These are phyloP conservation scores for Byasa hedistus DNA, from an alignment of 2,888 invertebrate species.

Conservation along the genomic window DNA sequence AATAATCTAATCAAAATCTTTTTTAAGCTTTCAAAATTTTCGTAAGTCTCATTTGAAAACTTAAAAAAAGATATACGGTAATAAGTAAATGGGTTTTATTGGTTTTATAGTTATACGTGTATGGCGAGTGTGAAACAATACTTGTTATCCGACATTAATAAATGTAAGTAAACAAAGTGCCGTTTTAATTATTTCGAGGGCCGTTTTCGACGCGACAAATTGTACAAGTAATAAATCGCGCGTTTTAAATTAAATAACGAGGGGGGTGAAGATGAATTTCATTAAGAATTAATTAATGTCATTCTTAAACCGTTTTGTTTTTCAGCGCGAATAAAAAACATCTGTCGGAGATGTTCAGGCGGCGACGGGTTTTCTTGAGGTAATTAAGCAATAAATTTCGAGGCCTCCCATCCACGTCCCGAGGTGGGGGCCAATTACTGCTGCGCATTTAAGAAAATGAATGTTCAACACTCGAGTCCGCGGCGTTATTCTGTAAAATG, in stretches of 20 bases:
- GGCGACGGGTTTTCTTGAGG: slow-evolving; percentile 77
- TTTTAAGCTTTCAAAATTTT: slow-evolving; percentile 46
- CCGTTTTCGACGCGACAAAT: slow-evolving; percentile 69
- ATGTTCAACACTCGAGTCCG: slow-evolving; percentile 59
- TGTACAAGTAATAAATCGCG: slow-evolving; percentile 77
- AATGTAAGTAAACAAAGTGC: slow-evolving; percentile 65
- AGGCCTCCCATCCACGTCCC: slow-evolving; percentile 65
- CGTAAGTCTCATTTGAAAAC: slow-evolving; percentile 39
- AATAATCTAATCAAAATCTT: slow-evolving; percentile 28
- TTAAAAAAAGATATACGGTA: slow-evolving; percentile 10
- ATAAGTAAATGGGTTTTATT: slow-evolving; percentile 31
- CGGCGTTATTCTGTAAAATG: slow-evolving; percentile 40
- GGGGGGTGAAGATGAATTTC: slow-evolving; percentile 80
- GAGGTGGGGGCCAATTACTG: slow-evolving; percentile 76
- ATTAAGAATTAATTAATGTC: slow-evolving; percentile 81
- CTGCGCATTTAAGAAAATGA: slow-evolving; percentile 72
- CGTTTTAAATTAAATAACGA: slow-evolving; percentile 74
- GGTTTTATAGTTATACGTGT: slow-evolving; percentile 4
- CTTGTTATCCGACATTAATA: slow-evolving; percentile 65
- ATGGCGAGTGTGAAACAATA: slow-evolving; percentile 40
- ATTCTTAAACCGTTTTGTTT: slow-evolving; percentile 79
- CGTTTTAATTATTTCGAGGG: slow-evolving; percentile 61
- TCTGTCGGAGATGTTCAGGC: slow-evolving; percentile 64
- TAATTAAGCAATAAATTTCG: slow-evolving; percentile 81
- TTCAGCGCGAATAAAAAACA: slow-evolving; percentile 77